Base-by-base conservation (phyloP, 2,888 invertebrate species). In the Platyscelio sp. region DNA sequence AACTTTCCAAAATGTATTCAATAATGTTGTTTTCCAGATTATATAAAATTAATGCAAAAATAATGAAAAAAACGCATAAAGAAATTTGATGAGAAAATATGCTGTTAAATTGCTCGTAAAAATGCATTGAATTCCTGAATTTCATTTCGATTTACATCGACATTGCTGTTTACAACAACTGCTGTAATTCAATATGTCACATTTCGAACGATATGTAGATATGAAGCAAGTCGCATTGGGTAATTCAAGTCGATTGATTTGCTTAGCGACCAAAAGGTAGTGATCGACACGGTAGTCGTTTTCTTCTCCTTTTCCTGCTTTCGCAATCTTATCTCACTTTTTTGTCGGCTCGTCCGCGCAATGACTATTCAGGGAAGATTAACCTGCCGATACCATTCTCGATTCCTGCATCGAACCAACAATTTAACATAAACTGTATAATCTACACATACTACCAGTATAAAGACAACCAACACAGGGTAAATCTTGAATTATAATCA, bases 181-280 rank as follows among this genome's bases (percentile, higher is more conserved):
- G 33, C 33, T n/a, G 33, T 33, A 33, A 33, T 33, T 33, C 6
- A 33, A 33, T 33, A 33, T 33, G 33, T 33, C 9, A 33, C 5
- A 33, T 7, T 33, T 33, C 9, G 33, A 33, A 33, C 33, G 33
- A 7, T 7, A 33, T 33, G 33, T 33, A 33, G 6, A 33, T 33
- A 33, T 9, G 33, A 33, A 33, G 33, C 9, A 33, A 33, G 33
- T 33, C 9, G 33, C 9, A 33, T 33, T 5, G 5, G 33, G n/a
- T n/a, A n/a, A n/a, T n/a, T n/a, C n/a, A 33, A 33, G 33, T 33
- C 33, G 33, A 33, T 40, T 67, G 65, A 76, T 67, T 46, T 84
- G 88, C 87, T 88, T 61, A 83, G 83, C 86, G 87, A 89, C 87
- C 83, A 88, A 88, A 88, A 90, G 89, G 88, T 89, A 90, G 90